Conservation (phyloP, 2,797 vertebrate species). For the Oreonectes daqikongensis region DNA sequence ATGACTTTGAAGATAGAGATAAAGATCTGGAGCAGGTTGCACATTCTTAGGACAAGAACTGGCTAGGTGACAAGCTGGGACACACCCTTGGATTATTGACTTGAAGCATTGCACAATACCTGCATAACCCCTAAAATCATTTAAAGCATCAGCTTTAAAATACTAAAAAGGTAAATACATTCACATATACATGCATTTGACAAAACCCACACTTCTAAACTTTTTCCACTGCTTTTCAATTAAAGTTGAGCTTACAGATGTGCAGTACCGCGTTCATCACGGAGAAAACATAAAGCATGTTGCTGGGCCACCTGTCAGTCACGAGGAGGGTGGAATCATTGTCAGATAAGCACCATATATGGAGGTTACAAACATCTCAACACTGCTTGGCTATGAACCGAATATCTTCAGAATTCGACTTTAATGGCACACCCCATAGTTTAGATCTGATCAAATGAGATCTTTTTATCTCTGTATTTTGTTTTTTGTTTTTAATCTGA, state of each 20-base stretch:
- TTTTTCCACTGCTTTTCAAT: not conserved
- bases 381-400: not conserved
- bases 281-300: slow-evolving; percentile 19
- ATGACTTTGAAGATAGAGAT: not conserved
- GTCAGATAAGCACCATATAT: not conserved
- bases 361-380: not conserved
- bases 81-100: slow-evolving; percentile 19
- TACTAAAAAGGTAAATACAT: not conserved
- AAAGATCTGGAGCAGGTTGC: slow-evolving; percentile 3
- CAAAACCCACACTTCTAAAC: not conserved
- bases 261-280: not conserved
- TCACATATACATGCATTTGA: not conserved
- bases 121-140: not conserved
- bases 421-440: slow-evolving; percentile 12
- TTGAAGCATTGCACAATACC: not conserved
- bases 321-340: slow-evolving; percentile 9
- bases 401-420: slow-evolving; percentile 6
- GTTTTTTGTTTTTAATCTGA: slow-evolving; percentile 5
- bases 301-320: slow-evolving; percentile 24
- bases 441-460: slow-evolving; percentile 20
- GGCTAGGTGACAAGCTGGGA: not conserved
- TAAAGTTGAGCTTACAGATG: slow-evolving; percentile 1
- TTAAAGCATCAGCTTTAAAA: no score
- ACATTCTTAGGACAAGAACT: slow-evolving; percentile 4
- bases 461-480: not conserved